A percentile compares a stretch with the other conserved stretches of the same genome.
These are phyloP conservation scores for Gobiocypris rarus DNA, from an alignment of 2,113 vertebrate genomes.

Conservation along the genomic window DNA sequence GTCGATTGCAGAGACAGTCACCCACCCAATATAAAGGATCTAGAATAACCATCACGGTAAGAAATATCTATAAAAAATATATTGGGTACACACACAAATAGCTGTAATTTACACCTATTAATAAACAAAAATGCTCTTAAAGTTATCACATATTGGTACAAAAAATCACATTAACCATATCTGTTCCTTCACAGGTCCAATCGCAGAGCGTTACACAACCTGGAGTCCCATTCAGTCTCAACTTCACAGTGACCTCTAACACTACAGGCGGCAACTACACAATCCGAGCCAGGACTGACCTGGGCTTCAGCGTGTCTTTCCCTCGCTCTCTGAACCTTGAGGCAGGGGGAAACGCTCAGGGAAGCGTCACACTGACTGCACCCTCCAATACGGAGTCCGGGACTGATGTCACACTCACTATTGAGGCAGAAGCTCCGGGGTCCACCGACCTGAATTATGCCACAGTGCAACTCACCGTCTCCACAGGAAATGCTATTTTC, in stretches of 20 bases:
- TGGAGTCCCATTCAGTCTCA: slow-evolving; percentile 53
- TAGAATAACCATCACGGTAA: not conserved
- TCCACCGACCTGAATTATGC: slow-evolving; percentile 67
- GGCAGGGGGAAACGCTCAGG: slow-evolving; percentile 49
- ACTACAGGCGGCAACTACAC: slow-evolving; percentile 57
- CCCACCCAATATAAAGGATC: not conserved
- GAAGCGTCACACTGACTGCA: slow-evolving; percentile 58
- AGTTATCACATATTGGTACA: not conserved
- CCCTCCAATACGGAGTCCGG: slow-evolving; percentile 64
- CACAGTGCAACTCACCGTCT: slow-evolving; percentile 56
- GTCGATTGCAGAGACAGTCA: slow-evolving; percentile 64
- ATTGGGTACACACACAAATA: not conserved
- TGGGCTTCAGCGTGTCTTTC: slow-evolving; percentile 46
- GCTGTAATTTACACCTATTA: not conserved
- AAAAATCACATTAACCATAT: not conserved
- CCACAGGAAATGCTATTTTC: slow-evolving; percentile 1
- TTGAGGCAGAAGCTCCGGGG: slow-evolving; percentile 60
- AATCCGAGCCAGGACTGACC: slow-evolving; percentile 61
- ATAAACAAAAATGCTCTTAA: not conserved
- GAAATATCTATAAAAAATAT: not conserved
- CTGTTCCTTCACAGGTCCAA: slow-evolving; percentile 55
- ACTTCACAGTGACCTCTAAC: slow-evolving; percentile 59
- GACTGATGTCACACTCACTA: slow-evolving; percentile 67
- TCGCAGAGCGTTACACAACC: slow-evolving; percentile 52
- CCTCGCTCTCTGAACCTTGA: slow-evolving; percentile 54